phyloP scores from a whole-genome alignment of 2,888 invertebrate genomes.

The Norana najaformis region DNA sequence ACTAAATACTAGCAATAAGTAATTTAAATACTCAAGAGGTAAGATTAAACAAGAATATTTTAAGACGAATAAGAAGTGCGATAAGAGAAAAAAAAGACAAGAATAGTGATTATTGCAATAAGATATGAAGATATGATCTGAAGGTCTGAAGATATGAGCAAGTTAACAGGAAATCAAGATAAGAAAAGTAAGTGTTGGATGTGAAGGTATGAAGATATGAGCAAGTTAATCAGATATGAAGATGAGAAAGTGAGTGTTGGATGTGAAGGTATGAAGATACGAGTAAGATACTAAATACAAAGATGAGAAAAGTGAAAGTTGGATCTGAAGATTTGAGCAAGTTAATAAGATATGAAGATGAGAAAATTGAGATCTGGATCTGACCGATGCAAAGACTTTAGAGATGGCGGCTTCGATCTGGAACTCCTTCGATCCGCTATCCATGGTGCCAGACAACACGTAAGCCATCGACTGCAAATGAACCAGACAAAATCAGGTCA shows the following conservation, averaged over 20 bases:
- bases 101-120: no score
- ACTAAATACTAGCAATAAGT: no score
- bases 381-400: slow-evolving; percentile 70
- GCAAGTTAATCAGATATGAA: not conserved
- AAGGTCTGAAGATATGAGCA: not conserved
- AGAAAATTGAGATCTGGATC: not conserved
- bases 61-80: no score
- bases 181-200: not conserved
- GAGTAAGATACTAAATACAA: not conserved
- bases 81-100: no score
- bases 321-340: not conserved
- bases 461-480: slow-evolving; percentile 72
- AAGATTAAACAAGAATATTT: no score
- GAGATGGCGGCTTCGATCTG: slow-evolving; percentile 97
- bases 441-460: slow-evolving; percentile 95
- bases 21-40: no score
- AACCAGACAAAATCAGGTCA: not conserved
- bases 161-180: not conserved
- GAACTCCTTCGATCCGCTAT: slow-evolving; percentile 85
- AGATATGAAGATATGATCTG: no score
- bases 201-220: not conserved
- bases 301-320: not conserved
- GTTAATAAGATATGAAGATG: not conserved
- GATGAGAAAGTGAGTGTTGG: not conserved
- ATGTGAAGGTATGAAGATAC: not conserved